Base-by-base conservation (phyloP, 2,888 invertebrate species). In the Cryptocephalus primarius region DNA sequence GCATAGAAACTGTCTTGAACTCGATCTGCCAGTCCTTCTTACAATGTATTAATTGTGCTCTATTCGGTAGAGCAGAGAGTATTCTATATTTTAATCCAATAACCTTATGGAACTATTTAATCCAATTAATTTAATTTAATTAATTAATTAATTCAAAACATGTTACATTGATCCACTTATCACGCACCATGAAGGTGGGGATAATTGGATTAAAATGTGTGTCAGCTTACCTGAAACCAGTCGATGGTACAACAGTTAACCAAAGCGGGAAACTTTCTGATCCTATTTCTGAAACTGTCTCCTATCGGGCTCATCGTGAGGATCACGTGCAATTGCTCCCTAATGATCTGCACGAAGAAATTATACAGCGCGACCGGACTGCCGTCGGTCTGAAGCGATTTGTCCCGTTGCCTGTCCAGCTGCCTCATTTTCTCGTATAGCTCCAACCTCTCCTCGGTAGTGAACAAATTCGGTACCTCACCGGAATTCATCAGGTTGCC, bases 161-260 rank as follows among this genome's bases (percentile, higher is more conserved):
- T n/a, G n/a, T n/a, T n/a, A n/a, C n/a, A n/a, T n/a, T n/a, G n/a
- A n/a, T n/a, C n/a, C n/a, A n/a, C n/a, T n/a, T n/a, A n/a, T n/a
- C n/a, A n/a, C n/a, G n/a, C n/a, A n/a, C n/a, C n/a, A n/a, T n/a
- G n/a, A n/a, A n/a, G n/a, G n/a, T n/a, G n/a, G n/a, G n/a, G n/a
- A n/a, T n/a, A n/a, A n/a, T n/a, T n/a, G n/a, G n/a, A n/a, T n/a
- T n/a, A n/a, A n/a, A n/a, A n/a, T n/a, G n/a, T n/a, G n/a, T n/a
- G n/a, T n/a, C n/a, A 22, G 22, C 22, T 22, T 52, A 79, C 79
- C 75, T 89, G 91, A 68, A 94, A 90, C 94, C 94, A 94, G 67
- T 94, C 92, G 52, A 94, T 93, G 1, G 93, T 94, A 64, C 94
- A 94, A 66, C 93, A 94, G 66, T 93, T 95, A 48, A 94, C 89